Conservation (phyloP, 2,888 invertebrate species). For the Orthonevra nobilis region DNA sequence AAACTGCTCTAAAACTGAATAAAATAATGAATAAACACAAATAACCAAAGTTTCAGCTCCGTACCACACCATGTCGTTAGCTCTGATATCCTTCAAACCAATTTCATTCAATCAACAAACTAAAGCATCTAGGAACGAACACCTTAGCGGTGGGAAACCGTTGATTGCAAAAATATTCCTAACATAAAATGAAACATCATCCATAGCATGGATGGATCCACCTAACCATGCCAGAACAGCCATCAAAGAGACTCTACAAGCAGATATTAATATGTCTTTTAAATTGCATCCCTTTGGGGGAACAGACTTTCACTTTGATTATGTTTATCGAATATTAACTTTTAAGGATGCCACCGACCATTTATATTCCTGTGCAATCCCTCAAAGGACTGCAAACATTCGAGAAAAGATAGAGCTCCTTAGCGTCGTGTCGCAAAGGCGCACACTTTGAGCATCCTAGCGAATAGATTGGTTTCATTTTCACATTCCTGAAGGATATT, state of each 20-base stretch:
- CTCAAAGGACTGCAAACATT: conserved; percentile 30
- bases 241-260: conserved; percentile 8
- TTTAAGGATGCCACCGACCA: conserved; percentile 5
- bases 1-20: no score
- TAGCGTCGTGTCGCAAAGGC: conserved; percentile 7
- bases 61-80: no score
- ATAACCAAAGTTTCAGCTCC: no score
- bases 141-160: no score
- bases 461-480: conserved; percentile 15
- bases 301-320: conserved; percentile 11
- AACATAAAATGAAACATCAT: neutral
- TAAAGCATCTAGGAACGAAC: no score
- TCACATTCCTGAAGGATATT: neutral
- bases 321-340: conserved; percentile 58
- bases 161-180: neutral
- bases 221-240: neutral
- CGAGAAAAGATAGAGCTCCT: neutral
- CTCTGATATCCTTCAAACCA: no score
- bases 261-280: neutral
- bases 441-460: conserved; percentile 30
- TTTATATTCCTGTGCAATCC: conserved; percentile 2
- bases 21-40: no score
- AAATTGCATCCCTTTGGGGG: neutral
- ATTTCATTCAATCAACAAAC: neutral
- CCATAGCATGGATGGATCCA: neutral